Conservation (phyloP, 2,797 vertebrate genomes). For the Podarcis siculus region DNA sequence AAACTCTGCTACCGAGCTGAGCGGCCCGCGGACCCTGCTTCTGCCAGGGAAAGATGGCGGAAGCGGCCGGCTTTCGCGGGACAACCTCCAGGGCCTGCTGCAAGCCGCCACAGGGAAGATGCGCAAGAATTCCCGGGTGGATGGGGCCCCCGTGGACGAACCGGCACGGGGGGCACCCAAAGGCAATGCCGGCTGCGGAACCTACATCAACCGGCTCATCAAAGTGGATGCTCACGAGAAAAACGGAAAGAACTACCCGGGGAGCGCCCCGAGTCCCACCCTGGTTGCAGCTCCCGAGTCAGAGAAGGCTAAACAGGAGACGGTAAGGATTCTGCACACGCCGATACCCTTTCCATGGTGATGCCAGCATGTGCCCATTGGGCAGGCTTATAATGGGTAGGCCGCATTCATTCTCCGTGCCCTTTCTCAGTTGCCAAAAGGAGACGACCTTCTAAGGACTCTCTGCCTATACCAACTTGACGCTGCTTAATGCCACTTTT, state of each 20-base stretch:
- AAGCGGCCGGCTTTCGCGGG: slow-evolving; percentile 70
- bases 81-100: slow-evolving; percentile 74
- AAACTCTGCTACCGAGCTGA: slow-evolving; percentile 86
- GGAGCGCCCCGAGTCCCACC: slow-evolving; percentile 45
- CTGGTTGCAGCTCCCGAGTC: slow-evolving; percentile 69
- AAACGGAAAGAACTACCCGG: slow-evolving; percentile 74
- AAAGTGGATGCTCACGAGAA: slow-evolving; percentile 94
- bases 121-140: slow-evolving; percentile 86
- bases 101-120: slow-evolving; percentile 85
- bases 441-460: neutral
- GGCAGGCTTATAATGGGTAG: neutral
- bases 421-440: neutral
- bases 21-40: slow-evolving; percentile 57
- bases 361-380: neutral
- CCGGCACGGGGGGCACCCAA: slow-evolving; percentile 65
- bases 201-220: slow-evolving; percentile 94
- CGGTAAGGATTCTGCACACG: slow-evolving; percentile 60
- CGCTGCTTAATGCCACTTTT: neutral
- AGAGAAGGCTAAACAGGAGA: slow-evolving; percentile 77
- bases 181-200: slow-evolving; percentile 78
- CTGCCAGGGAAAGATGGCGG: slow-evolving; percentile 60
- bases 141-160: slow-evolving; percentile 79
- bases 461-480: neutral
- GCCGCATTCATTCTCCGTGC: neutral
- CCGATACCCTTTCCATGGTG: neutral